Evolutionary conservation across 2,888 invertebrate genomes (phyloP).

Genomic region (Epinotia bilunana): DNA sequence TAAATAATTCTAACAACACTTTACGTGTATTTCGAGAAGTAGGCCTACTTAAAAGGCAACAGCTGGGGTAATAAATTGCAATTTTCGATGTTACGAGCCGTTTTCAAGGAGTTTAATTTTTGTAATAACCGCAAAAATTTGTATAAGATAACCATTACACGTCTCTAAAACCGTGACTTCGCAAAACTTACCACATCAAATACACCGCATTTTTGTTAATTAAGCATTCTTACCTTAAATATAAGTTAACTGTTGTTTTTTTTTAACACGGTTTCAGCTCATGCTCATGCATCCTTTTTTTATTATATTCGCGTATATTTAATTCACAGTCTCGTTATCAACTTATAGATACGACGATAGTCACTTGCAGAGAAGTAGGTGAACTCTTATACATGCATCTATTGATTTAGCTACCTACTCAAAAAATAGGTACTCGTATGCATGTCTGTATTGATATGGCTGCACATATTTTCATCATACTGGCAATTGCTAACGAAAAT

Average conservation of each 20-base stretch:
- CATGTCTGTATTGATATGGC: no score
- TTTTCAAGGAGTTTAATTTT: conserved; percentile 33
- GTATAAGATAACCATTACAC: conserved; percentile 24
- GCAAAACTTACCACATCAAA: conserved; percentile 33
- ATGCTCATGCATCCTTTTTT: neutral
- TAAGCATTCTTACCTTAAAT: conserved; percentile 3
- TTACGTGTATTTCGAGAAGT: conserved; percentile 30
- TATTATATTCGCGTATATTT: neutral
- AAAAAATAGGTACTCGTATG: no score
- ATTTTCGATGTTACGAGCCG: conserved; percentile 20
- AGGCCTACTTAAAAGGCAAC: conserved; percentile 16
- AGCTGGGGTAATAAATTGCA: conserved; percentile 29
- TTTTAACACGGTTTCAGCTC: neutral
- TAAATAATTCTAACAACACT: conserved; percentile 18
- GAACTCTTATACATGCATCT: no score
- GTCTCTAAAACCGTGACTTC: conserved; percentile 28
- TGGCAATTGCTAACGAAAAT: no score
- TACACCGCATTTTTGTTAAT: conserved; percentile 7
- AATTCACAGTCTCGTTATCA: neutral
- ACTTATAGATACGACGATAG: neutral
- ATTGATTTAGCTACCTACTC: no score
- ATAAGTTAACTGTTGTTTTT: conserved; percentile 11
- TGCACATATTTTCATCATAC: no score
- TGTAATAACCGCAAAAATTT: conserved; percentile 1
- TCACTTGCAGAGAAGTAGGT: no score